Percentiles rank a stretch among this genome's conserved stretches.
Evolutionary conservation across 2,888 invertebrate species (phyloP).

Genomic region (Odontothrips loti): DNA sequence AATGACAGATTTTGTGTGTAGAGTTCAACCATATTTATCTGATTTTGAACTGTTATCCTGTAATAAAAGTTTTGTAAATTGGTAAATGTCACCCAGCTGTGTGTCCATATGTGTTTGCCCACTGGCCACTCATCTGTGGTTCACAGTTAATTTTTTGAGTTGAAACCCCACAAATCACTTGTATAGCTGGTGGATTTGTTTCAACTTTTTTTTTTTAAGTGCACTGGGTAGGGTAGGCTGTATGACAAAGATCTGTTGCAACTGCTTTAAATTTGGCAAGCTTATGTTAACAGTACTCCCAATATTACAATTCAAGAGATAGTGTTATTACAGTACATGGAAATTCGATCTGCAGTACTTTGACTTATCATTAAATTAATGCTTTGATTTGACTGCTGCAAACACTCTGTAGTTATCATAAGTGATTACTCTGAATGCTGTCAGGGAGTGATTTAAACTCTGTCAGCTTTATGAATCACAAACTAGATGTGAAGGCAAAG

Average conservation of each 20-base stretch:
- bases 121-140: background rate
- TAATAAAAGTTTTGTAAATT: background rate
- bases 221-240: background rate
- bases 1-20: background rate
- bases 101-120: background rate
- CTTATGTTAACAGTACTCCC: constrained; percentile 29
- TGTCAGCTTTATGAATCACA: background rate
- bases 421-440: background rate
- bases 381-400: background rate
- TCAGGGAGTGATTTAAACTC: background rate
- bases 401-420: background rate
- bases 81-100: background rate
- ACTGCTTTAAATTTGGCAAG: background rate
- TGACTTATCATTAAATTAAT: background rate
- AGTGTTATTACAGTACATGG: background rate
- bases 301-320: background rate
- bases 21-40: background rate
- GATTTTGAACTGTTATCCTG: background rate
- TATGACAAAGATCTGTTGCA: background rate
- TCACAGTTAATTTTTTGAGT: background rate
- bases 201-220: background rate
- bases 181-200: background rate
- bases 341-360: background rate
- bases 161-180: background rate
- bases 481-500: no score